Base-by-base conservation (phyloP, 2,888 invertebrate species). In the Carabus problematicus region DNA sequence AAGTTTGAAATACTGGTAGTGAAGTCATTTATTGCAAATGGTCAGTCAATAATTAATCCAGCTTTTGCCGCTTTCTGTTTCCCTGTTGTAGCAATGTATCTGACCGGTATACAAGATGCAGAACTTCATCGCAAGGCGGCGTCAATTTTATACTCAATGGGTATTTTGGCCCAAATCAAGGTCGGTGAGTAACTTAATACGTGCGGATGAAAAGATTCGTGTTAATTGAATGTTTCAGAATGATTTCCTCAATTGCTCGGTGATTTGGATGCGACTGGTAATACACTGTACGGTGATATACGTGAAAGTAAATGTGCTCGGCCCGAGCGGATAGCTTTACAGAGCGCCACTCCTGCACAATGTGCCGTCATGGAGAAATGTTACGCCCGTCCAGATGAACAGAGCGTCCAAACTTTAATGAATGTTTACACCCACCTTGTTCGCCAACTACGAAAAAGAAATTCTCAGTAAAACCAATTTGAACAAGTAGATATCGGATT, bases 281-380 rank as follows among this genome's bases (percentile, higher is more conserved):
- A 98, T 84, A 84, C 88, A 45, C 94, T 96, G 41, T 87, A 88
- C 6, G 93, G 91, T 0, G 98, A 98, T 79, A 97, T 99, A 74
- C 88, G 92, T 82, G 96, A 97, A 75, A 97, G 97, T 40, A 98
- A 98, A 83, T 98, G 98, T 82, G 90, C 95, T 0, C 99, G 98
- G 98, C 83, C 97, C 40, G 89, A 93, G 1, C 94, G 97, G 0
- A 91, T 93, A 0, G 97, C 97, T 8, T 83, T 97, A 71, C 92
- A 95, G 80, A 86, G 91, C 64, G 92, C 91, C 0, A 87, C 86
- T 55, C 85, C 88, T 0, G 83, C 86, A 3, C 94, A 95, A 77
- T 87, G 86, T 72, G 85, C 88, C 76, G 84, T 92, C 39, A 87
- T 95, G 84, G 85, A 89, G 77, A 88, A 92, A 71, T 89, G 91